Base-by-base conservation (phyloP, 2,797 vertebrate genomes). In the Poeciliopsis presidionis region DNA sequence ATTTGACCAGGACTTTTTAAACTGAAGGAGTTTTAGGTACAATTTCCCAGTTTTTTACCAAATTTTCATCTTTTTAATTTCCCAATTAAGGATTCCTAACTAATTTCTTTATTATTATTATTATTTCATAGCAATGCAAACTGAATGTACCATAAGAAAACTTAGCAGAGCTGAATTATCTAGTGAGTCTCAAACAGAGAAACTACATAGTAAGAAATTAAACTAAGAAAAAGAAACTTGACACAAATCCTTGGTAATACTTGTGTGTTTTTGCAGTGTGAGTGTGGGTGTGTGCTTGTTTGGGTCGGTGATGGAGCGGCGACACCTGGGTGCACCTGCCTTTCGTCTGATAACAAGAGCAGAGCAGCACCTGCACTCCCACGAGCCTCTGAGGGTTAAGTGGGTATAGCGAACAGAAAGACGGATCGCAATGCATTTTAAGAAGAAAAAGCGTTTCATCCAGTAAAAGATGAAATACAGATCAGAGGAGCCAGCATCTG, bases 381-480 rank as follows among this genome's bases (percentile, higher is more conserved):
- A 69, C 5, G 0, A 45, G 39, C 39, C 36, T 2, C 3, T n/a
- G 33, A 41, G 41, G 11, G n/a, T 7, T n/a, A 14, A 45, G 65
- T 12, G 2, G 41, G 4, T 45, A n/a, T 3, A 69, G 36, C 65
- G 22, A 65, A 20, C 11, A 7, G 11, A 41, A 41, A 67, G 1
- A 67, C n/a, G 65, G 22, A 41, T 79, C 67, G 39, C 65, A 30
- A 41, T 36, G 6, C 7, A 57, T 76, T 53, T 79, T 18, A 36
- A 59, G 49, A 39, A 47, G 72, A 49, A 45, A 20, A 46, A n/a
- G 41, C 25, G n/a, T 69, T 45, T 45, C 61, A 69, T 46, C 36
- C 71, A 80, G 36, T 22, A 11, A 47, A 51, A 18, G 61, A 70
- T 73, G 49, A 73, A 47, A 76, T 59, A 28, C 28, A 75, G 13